phyloP scores from a whole-genome alignment of 2,113 vertebrate genomes.

The Datnioides undecimradiatus region DNA sequence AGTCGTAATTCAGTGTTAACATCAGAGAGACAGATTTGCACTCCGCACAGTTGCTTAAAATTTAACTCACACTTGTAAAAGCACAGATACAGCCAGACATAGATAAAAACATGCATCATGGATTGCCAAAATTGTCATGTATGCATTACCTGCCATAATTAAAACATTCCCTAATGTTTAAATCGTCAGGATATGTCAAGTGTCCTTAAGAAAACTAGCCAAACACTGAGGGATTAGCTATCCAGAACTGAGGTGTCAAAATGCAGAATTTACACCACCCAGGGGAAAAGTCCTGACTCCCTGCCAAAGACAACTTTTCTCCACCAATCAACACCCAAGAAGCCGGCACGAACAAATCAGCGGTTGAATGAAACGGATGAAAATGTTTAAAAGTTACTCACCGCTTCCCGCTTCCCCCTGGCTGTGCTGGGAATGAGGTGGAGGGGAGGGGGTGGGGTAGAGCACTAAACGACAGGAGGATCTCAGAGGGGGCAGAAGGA shows the following conservation, averaged over 20 bases:
- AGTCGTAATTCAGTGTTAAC: conserved; percentile 37
- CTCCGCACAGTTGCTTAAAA: conserved; percentile 2
- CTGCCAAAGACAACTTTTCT: conserved; percentile 62
- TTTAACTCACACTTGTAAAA: conserved; percentile 6
- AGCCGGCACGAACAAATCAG: conserved; percentile 50
- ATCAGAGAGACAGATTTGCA: conserved; percentile 11
- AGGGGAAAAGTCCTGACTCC: conserved; percentile 49
- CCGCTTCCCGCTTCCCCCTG: conserved; percentile 63
- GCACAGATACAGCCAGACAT: conserved; percentile 8
- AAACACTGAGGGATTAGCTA: conserved; percentile 39
- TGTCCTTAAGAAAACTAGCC: conserved; percentile 58
- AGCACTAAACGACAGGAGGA: conserved; percentile 36
- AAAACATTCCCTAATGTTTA: conserved; percentile 44
- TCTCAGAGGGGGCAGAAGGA: conserved; percentile 59
- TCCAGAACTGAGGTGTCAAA: conserved; percentile 50
- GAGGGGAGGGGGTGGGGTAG: not conserved
- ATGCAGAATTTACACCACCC: conserved; percentile 59
- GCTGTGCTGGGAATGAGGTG: conserved; percentile 59
- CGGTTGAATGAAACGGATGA: conserved; percentile 55
- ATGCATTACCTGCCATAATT: conserved; percentile 11
- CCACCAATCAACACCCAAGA: conserved; percentile 49
- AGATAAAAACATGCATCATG: not conserved
- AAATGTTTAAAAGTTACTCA: conserved; percentile 79
- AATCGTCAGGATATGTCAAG: conserved; percentile 43
- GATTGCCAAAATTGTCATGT: not conserved